A percentile compares a stretch with the other conserved stretches of the same genome.
Conservation (phyloP, 2,888 invertebrate genomes). For the Abrostola tripartita region DNA sequence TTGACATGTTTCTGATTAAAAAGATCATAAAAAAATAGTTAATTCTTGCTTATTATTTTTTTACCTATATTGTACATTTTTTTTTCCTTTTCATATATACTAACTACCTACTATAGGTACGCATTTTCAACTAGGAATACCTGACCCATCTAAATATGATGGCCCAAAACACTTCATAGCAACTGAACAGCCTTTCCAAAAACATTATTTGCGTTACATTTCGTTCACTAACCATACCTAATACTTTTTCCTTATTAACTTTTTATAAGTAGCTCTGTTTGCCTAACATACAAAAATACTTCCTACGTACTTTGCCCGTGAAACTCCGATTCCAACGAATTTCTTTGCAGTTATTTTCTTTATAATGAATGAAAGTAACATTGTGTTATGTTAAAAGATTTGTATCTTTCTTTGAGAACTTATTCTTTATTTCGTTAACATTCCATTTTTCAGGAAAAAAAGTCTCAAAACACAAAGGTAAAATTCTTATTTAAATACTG, state of each 20-base stretch:
- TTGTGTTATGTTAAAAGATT: slow-evolving; percentile 41
- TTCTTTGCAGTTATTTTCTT: slow-evolving; percentile 24
- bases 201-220: not conserved
- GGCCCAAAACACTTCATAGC: too few species aligned
- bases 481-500: slow-evolving; percentile 23
- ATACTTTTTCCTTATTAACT: not conserved
- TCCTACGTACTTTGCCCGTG: slow-evolving; percentile 1
- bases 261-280: slow-evolving; percentile 4
- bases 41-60: too few species aligned
- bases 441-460: slow-evolving; percentile 19
- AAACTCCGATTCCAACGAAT: slow-evolving; percentile 19
- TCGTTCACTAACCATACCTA: not conserved
- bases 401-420: slow-evolving; percentile 40
- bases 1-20: not conserved
- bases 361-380: slow-evolving; percentile 35
- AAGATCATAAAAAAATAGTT: too few species aligned
- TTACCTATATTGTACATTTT: too few species aligned
- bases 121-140: too few species aligned
- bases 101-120: too few species aligned
- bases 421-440: slow-evolving; percentile 43
- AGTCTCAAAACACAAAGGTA: slow-evolving; percentile 12
- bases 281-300: slow-evolving; percentile 16
- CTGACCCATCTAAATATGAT: too few species aligned
- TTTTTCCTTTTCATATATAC: too few species aligned
- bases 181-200: not conserved